Evolutionary conservation across 64 coral and sea anemone genomes (phyloP), one percentile per base, ranked within the genome.

Genomic region (Actinia tenebrosa): DNA sequence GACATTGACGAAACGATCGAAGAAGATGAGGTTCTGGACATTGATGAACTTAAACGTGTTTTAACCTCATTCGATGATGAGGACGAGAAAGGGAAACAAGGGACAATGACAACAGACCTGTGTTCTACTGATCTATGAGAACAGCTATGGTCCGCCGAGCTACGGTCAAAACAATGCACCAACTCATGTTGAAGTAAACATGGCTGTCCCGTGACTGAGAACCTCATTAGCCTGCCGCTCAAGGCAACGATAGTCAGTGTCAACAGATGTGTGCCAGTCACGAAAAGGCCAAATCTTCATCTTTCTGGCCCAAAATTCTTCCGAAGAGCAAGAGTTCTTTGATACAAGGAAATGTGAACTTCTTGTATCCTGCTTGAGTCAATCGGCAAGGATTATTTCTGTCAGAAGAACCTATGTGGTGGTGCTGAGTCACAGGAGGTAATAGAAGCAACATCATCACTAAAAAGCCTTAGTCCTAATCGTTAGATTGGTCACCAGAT

Each of bases 41-140:
- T 85, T 9, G 83, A 85, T 61, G 83, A 85, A 62, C 83, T 85
- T 18, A 85, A 85, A 62, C 50, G 52, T 44, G 83, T 59, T 16
- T 85, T 85, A 54, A 59, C 83, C 3, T 56, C 83, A 14, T 85
- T 60, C 26, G 10, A 58, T 43, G 83, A 85, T 4, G 30, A 23
- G 16, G 83, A 55, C 9, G 30, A 61, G 25, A 64, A 85, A 64
- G 60, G 6, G 17, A 58, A 62, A 42, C 3, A 64, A 9, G 56
- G 56, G 26, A 58, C 60, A 8, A 0, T 85, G 83, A 61, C 83
- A 64, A 85, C 83, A 85, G 60, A 43, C 17, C 22, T 85, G 56
- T 85, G 83, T 37, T 85, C 83, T 18, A 85, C 83, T 43, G 83
- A 85, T 59, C 56, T 85, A 56, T 85, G 83, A 85, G 53, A 26